Base-by-base conservation (phyloP, 2,888 invertebrate species). In the Volucella zonaria region DNA sequence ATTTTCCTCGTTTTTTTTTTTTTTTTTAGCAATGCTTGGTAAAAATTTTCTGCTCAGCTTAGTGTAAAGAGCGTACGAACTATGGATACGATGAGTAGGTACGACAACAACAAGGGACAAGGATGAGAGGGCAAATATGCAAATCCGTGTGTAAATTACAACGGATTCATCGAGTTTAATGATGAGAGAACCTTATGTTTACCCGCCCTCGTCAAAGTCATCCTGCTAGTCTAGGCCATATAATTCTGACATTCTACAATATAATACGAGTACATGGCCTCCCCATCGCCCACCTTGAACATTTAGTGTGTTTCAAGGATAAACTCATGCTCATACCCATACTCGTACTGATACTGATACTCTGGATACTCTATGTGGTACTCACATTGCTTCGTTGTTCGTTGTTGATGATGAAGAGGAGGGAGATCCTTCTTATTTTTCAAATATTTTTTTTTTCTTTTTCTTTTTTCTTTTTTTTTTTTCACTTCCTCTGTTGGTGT, bases 311-410 rank as follows among this genome's bases (percentile, higher is more conserved):
- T 83, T 83, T 83, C 80, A 83, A 83, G 83, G 80, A 83, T 80
- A 80, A 56, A 54, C 66, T 62, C 70, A 59, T 42, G 52, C 51
- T 8, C 4, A 45, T 80, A 83, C 51, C 4, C 4, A 45, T 80
- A 83, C 83, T 6, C 31, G 31, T 31, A 31, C 31, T 31, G 31
- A 31, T 31, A 31, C 31, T 31, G 31, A 31, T 31, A 31, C 31
- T 31, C 6, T 31, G 31, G 31, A 31, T 31, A 31, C 31, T 31
- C 2, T 31, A 31, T n/a, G n/a, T n/a, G n/a, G 31, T 31, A 31
- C 31, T 83, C 75, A 83, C 83, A 83, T 83, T 83, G 83, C 83
- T 83, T 83, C 83, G 83, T 75, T 83, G 79, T 70, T 80, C 70
- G 75, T 77, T 38, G 59, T 61, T 49, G 49, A 75, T 38, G 78